Conservation (phyloP, 2,888 invertebrate genomes). For the Empis stercorea region DNA sequence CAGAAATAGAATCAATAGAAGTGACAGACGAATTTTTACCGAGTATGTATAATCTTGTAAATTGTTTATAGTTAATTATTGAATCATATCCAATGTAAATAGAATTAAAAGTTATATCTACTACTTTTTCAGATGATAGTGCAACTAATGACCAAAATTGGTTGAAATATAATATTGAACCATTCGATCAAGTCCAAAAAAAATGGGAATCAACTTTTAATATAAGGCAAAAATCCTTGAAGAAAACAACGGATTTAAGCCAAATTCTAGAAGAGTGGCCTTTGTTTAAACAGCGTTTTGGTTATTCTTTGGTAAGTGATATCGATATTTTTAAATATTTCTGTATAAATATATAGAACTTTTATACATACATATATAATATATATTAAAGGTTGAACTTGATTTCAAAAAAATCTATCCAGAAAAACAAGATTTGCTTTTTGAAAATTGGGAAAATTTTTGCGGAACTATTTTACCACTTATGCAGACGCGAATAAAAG, state of each 20-base stretch:
- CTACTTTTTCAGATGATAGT: not conserved
- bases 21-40: too few species aligned
- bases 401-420: constrained; percentile 1
- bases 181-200: not conserved
- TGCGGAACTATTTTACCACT: not conserved
- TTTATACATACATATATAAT: too few species aligned
- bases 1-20: too few species aligned
- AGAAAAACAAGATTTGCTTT: not conserved
- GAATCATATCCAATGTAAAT: too few species aligned
- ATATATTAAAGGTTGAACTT: not conserved
- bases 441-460: not conserved
- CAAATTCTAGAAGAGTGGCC: not conserved
- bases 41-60: too few species aligned
- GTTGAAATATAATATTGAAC: constrained; percentile 1
- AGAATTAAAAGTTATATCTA: too few species aligned
- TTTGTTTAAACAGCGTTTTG: not conserved
- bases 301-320: not conserved
- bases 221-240: not conserved
- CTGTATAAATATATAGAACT: too few species aligned
- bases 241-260: not conserved
- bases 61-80: too few species aligned
- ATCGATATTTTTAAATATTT: not conserved
- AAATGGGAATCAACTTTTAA: not conserved
- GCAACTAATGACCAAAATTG: not conserved
- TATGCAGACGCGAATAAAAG: not conserved